Evolutionary conservation across 2,888 invertebrate genomes (phyloP).

Genomic region (Temnothorax rugatulus): DNA sequence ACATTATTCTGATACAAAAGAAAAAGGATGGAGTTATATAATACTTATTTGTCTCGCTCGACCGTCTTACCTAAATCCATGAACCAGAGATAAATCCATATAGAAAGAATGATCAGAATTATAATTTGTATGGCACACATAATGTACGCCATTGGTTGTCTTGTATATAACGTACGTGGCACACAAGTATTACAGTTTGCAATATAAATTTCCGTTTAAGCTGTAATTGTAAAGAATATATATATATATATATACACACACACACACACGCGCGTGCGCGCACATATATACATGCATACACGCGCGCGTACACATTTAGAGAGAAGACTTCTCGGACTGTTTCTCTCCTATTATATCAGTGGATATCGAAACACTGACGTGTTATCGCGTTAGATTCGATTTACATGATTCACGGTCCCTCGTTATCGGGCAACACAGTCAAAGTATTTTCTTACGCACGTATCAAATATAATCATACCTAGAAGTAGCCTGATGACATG

Average conservation of each 20-base stretch:
- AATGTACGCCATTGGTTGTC: constrained; percentile 56
- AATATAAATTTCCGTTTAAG: not conserved
- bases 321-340: not conserved
- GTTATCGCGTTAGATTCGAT: constrained; percentile 23
- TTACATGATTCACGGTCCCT: not conserved
- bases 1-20: not conserved
- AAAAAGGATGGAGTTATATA: not conserved
- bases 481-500: constrained; percentile 11
- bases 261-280: not conserved
- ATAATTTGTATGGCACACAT: constrained; percentile 53
- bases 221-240: constrained; percentile 25
- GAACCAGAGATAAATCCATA: constrained; percentile 61
- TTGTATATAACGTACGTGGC: constrained; percentile 1
- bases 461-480: constrained; percentile 14
- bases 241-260: not conserved
- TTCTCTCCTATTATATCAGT: constrained; percentile 26
- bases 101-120: constrained; percentile 35
- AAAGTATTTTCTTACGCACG: not conserved
- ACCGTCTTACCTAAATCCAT: constrained; percentile 5
- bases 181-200: not conserved
- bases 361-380: not conserved
- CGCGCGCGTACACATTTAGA: not conserved
- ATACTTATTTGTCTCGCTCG: not conserved
- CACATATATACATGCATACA: not conserved
- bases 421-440: constrained; percentile 5